Evolutionary conservation across 92 coral and sea anemone genomes (phyloP), one percentile per base, ranked within the genome.

Genomic region (Chrysogorgia sp.): DNA sequence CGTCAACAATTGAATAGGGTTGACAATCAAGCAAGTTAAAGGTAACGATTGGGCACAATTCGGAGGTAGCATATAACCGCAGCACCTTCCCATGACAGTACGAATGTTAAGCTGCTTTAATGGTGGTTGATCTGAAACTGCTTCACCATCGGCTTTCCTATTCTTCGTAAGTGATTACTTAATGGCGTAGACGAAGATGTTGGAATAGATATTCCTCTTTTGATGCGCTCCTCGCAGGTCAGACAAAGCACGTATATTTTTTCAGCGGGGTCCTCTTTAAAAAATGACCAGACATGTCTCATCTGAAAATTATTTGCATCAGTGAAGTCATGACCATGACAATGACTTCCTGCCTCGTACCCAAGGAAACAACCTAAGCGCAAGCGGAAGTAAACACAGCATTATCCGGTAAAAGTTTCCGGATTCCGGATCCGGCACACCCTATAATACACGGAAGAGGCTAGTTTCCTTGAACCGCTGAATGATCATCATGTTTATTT

Each of bases 1-100:
- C 71, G 2, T 29, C 40, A 13, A 65, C 71, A 37, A 65, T 65
- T 7, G 71, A 34, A 19, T 32, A 37, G 1, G 71, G 71, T n/a
- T 65, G 71, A 41, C 71, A 65, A 33, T 65, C 71, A 12, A 65
- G 71, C 17, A 49, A 0, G 50, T 33, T 65, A 65, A 8, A 2
- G 50, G 28, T 65, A 65, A 9, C 13, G 3, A 65, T 23, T 65
- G 71, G 10, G 3, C 13, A 34, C 52, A 23, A 65, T 65, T 19
- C 20, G 25, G 10, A 33, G 50, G 50, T 9, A 43, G 50, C 17
- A 43, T 9, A n/a, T n/a, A n/a, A n/a, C n/a, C 17, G 50, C 17
- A 43, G 17, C 50, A 43, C 50, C n/a, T 43, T 9, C 17, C 50
- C 50, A 17, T 17, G 50, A 8, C 17, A 43, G 50, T 17, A 43